Percentiles rank a stretch among this genome's conserved stretches.
Evolutionary conservation across 2,113 vertebrate genomes (phyloP).

Genomic region (Nymphicus hollandicus): DNA sequence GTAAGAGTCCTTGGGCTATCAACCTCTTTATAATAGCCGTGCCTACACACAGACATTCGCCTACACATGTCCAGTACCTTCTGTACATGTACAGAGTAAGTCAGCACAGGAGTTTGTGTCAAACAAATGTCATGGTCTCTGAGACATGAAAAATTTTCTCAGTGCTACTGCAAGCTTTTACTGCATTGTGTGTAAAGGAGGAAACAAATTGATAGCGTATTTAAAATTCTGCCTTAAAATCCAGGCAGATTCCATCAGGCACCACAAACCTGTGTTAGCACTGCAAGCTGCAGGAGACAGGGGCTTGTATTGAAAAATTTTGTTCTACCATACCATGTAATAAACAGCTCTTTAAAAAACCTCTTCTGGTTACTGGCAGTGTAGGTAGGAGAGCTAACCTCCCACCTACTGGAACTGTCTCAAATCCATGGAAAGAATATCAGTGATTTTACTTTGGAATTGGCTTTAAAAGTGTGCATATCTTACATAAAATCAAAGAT

Average conservation of each 20-base stretch:
- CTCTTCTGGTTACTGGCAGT: conserved; percentile 52
- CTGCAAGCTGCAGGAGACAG: conserved; percentile 17
- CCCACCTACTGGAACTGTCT: conserved; percentile 53
- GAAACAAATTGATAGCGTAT: neutral
- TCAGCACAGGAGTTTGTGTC: neutral
- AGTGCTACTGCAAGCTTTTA: neutral
- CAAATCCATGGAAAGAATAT: conserved; percentile 58
- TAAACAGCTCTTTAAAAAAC: conserved; percentile 65
- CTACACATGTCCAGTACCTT: neutral
- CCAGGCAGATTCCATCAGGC: neutral
- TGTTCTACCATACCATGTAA: conserved; percentile 41
- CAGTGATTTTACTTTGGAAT: conserved; percentile 10
- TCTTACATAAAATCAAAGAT: neutral
- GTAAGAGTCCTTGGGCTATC: neutral
- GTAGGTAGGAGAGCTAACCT: conserved; percentile 46
- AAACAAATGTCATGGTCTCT: neutral
- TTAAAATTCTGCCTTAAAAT: neutral
- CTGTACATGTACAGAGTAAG: neutral
- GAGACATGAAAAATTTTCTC: neutral
- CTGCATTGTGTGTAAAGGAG: neutral
- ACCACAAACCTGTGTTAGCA: conserved; percentile 4
- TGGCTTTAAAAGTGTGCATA: neutral
- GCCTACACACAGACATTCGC: neutral
- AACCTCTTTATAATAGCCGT: neutral
- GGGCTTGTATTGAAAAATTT: conserved; percentile 22